Evolutionary conservation across 2,797 vertebrate species (phyloP).

Genomic region (Aselliscus stoliczkanus): DNA sequence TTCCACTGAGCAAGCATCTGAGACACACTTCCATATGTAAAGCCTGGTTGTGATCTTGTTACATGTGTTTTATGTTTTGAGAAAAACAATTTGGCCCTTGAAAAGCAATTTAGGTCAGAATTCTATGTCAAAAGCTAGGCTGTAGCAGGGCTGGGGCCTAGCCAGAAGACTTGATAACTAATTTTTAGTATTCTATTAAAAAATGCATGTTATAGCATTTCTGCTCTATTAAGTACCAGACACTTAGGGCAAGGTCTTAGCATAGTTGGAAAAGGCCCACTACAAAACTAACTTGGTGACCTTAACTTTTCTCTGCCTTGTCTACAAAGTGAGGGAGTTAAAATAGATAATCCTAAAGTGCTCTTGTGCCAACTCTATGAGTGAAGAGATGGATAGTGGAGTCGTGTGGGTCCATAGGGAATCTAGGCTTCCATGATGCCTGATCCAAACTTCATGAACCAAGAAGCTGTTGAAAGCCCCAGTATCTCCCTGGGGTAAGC

Average conservation of each 20-base stretch:
- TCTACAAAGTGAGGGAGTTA: neutral
- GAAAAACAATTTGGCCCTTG: conserved; percentile 17
- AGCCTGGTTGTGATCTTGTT: neutral
- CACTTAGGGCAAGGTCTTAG: neutral
- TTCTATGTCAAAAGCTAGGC: neutral
- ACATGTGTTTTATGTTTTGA: conserved; percentile 36
- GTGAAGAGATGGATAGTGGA: neutral
- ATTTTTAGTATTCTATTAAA: conserved; percentile 38
- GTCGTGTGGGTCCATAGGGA: neutral
- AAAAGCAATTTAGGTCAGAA: conserved; percentile 22
- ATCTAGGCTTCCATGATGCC: neutral
- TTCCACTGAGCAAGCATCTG: neutral
- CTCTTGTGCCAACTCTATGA: neutral
- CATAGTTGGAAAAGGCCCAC: neutral
- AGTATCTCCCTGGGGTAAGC: neutral
- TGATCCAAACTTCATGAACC: neutral
- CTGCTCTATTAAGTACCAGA: neutral
- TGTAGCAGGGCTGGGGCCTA: neutral
- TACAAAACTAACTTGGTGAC: neutral
- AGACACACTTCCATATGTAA: neutral
- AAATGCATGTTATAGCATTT: neutral
- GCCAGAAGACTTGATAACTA: conserved; percentile 13
- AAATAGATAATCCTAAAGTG: neutral
- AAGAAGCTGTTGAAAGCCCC: conserved; percentile 16
- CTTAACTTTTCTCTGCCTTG: neutral